phyloP scores from a whole-genome alignment of 1,140 invertebrate species.

The Cotesia vestalis region DNA sequence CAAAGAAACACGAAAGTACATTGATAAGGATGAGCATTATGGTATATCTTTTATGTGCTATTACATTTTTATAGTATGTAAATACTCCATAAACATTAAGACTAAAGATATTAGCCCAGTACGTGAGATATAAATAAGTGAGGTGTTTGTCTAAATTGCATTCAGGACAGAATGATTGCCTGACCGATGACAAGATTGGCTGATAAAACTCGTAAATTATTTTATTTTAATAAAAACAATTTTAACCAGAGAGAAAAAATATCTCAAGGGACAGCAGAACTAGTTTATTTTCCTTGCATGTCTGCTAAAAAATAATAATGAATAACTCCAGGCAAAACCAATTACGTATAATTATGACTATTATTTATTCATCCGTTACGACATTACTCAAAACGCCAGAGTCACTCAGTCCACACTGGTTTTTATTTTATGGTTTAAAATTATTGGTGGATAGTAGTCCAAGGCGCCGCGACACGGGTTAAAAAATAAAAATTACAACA shows the following conservation, averaged over 20 bases:
- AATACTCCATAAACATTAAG: too few species aligned
- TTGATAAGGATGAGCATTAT: too few species aligned
- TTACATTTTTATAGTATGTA: too few species aligned
- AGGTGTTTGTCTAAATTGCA: conserved; percentile 1
- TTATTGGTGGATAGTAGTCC: neutral
- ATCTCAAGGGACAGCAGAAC: too few species aligned
- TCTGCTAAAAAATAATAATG: too few species aligned
- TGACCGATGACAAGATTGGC: neutral
- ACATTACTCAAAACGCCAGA: neutral
- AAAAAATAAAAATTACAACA: conserved; percentile 57
- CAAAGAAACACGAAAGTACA: too few species aligned
- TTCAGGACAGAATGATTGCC: neutral
- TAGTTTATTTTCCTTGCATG: too few species aligned
- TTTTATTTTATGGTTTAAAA: neutral
- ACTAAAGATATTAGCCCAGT: too few species aligned
- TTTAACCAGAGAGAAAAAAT: neutral
- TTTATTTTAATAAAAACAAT: neutral
- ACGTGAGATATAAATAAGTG: too few species aligned
- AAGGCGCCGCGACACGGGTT: conserved; percentile 8
- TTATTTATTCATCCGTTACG: neutral
- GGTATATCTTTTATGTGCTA: too few species aligned
- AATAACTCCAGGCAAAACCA: too few species aligned
- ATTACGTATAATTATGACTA: neutral
- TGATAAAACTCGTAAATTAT: neutral
- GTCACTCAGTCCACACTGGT: conserved; percentile 6